These are phyloP conservation scores for Pediacus dermestoides DNA, from an alignment of 2,888 invertebrate species.

Conservation along the genomic window DNA sequence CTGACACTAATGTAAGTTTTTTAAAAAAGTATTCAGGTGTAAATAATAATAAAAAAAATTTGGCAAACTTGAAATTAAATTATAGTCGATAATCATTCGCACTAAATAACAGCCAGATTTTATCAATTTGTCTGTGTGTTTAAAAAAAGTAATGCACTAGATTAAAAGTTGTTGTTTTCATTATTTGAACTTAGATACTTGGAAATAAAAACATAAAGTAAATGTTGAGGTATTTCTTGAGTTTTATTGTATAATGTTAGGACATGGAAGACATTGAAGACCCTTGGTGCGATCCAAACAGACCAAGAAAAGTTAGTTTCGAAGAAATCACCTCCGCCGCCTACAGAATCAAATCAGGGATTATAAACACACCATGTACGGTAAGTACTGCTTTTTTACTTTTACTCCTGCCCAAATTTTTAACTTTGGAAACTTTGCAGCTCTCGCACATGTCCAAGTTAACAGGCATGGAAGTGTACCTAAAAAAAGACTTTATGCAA, in stretches of 20 bases:
- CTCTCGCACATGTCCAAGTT: slow-evolving; percentile 75
- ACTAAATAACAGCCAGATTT: no score
- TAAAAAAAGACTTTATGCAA: slow-evolving; percentile 93
- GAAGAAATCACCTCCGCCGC: slow-evolving; percentile 88
- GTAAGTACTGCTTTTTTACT: slow-evolving; percentile 52
- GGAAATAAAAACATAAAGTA: no score
- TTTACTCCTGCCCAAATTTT: slow-evolving; percentile 1
- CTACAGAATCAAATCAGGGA: slow-evolving; percentile 79
- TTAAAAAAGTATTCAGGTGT: no score
- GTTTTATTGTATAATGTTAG: no score
- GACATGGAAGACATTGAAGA: slow-evolving; percentile 34
- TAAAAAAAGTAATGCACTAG: no score
- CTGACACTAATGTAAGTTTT: slow-evolving; percentile 24
- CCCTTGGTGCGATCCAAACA: slow-evolving; percentile 61
- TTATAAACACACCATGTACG: slow-evolving; percentile 81
- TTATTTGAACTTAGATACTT: no score
- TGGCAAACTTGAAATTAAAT: neutral
- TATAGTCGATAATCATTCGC: no score
- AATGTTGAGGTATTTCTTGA: no score
- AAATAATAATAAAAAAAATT: neutral
- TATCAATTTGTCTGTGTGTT: no score
- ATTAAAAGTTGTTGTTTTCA: no score
- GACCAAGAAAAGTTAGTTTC: slow-evolving; percentile 70
- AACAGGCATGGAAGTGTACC: slow-evolving; percentile 81
- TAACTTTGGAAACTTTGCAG: slow-evolving; percentile 52